Conservation (phyloP, 1,140 invertebrate species). For the Neomicropteryx cornuta region DNA sequence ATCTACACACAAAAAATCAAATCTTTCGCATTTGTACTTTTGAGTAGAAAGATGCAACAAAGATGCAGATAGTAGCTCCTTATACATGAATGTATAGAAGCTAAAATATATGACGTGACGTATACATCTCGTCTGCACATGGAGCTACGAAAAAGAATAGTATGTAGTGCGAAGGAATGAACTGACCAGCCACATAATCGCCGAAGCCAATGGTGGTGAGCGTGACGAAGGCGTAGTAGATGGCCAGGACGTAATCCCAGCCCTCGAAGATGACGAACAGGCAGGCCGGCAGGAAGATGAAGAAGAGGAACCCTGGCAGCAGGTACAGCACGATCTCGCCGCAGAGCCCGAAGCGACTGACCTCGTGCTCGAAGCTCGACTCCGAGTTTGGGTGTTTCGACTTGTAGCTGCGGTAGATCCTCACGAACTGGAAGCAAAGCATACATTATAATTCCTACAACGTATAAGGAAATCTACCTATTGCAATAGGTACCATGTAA, state of each 20-base stretch:
- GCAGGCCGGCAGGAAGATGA: slow-evolving; percentile 85
- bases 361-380: slow-evolving; percentile 44
- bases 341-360: slow-evolving; percentile 56
- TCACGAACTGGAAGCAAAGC: slow-evolving; percentile 48
- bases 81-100: no score
- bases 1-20: no score
- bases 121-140: no score
- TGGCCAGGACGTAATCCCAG: slow-evolving; percentile 80
- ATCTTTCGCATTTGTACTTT: no score
- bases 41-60: no score
- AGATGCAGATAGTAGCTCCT: no score
- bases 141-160: no score
- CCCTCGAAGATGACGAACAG: slow-evolving; percentile 80
- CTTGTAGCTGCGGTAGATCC: slow-evolving; percentile 66
- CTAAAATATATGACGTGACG: no score
- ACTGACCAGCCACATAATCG: slow-evolving; percentile 69
- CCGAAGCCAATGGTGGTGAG: slow-evolving; percentile 92
- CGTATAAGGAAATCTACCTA: no score
- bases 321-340: slow-evolving; percentile 70
- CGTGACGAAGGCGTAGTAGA: slow-evolving; percentile 89
- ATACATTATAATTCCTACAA: slow-evolving; percentile 1
- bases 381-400: slow-evolving; percentile 48
- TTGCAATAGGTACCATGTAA: no score
- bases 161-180: no score
- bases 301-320: slow-evolving; percentile 76